Percentiles rank a stretch among this genome's conserved stretches.
These are phyloP conservation scores for Listronotus bonariensis DNA, from an alignment of 1,140 invertebrate species.

Conservation along the genomic window DNA sequence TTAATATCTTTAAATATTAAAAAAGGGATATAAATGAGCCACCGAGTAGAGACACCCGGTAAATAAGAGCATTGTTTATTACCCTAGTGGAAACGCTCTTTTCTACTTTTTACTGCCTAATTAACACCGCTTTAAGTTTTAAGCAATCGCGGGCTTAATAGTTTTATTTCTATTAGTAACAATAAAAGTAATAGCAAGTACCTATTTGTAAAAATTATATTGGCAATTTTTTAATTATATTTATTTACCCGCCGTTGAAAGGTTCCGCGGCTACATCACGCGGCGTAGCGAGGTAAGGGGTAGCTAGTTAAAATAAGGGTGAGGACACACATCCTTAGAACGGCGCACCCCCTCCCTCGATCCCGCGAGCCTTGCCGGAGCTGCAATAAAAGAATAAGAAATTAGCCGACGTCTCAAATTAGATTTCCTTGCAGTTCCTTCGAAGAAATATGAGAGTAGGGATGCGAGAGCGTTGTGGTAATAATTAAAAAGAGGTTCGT, in stretches of 20 bases:
- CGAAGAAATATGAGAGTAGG: conserved; percentile 37
- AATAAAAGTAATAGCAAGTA: too few species aligned
- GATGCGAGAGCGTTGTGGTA: conserved; percentile 37
- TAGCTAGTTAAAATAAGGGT: conserved; percentile 36
- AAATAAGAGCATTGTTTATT: too few species aligned
- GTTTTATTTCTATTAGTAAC: too few species aligned
- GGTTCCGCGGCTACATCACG: conserved; percentile 19
- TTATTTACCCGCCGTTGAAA: conserved; percentile 19
- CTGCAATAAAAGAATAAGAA: conserved; percentile 42
- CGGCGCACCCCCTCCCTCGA: conserved; percentile 9
- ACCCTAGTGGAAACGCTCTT: too few species aligned
- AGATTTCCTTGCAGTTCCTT: conserved; percentile 39
- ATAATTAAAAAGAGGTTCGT: conserved; percentile 37
- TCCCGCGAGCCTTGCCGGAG: conserved; percentile 22
- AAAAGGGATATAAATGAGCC: too few species aligned
- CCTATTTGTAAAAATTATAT: neutral
- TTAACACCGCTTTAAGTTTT: too few species aligned
- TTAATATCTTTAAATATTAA: too few species aligned
- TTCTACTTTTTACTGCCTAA: too few species aligned
- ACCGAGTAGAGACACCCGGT: too few species aligned
- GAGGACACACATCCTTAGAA: conserved; percentile 35
- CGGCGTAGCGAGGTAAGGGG: conserved; percentile 8
- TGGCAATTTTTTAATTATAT: neutral
- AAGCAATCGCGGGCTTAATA: too few species aligned
- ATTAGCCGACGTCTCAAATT: conserved; percentile 41